Conservation (phyloP, 2,888 invertebrate species). For the Meliscaeva auricollis region DNA sequence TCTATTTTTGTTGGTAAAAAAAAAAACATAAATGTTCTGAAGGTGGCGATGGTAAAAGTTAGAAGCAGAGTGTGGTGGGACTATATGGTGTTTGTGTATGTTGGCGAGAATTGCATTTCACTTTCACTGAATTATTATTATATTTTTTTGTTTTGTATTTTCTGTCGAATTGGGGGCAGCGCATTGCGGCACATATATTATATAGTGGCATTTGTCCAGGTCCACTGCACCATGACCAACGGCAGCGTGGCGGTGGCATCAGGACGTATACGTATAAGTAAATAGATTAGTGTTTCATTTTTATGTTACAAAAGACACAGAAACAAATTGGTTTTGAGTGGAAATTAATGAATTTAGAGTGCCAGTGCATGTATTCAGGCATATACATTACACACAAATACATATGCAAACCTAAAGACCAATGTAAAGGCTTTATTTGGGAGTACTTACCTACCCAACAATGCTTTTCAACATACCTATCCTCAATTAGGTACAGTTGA, state of each 20-base stretch:
- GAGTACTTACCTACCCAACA: neutral
- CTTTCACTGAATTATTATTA: constrained; percentile 52
- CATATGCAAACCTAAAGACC: too few species aligned
- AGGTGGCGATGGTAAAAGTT: neutral
- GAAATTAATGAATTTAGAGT: constrained; percentile 52
- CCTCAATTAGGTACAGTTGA: too few species aligned
- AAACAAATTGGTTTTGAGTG: constrained; percentile 64
- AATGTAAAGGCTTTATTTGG: too few species aligned
- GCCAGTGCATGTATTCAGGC: neutral
- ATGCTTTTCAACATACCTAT: neutral
- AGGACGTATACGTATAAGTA: neutral
- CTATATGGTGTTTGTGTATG: too few species aligned
- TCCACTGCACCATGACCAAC: constrained; percentile 25
- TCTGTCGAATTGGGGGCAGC: constrained; percentile 34
- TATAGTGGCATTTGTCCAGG: constrained; percentile 15
- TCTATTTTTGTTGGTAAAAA: constrained; percentile 18
- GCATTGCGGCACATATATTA: constrained; percentile 54
- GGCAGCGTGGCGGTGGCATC: neutral
- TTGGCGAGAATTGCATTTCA: constrained; percentile 53
- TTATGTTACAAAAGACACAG: constrained; percentile 46
- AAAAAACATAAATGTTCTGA: constrained; percentile 23
- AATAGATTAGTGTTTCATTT: constrained; percentile 44
- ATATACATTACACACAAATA: too few species aligned
- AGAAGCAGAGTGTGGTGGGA: neutral
- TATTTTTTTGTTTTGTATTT: neutral